These are phyloP conservation scores for Epinephelus cyanopodus DNA, from an alignment of 2,113 vertebrate species.

Conservation along the genomic window DNA sequence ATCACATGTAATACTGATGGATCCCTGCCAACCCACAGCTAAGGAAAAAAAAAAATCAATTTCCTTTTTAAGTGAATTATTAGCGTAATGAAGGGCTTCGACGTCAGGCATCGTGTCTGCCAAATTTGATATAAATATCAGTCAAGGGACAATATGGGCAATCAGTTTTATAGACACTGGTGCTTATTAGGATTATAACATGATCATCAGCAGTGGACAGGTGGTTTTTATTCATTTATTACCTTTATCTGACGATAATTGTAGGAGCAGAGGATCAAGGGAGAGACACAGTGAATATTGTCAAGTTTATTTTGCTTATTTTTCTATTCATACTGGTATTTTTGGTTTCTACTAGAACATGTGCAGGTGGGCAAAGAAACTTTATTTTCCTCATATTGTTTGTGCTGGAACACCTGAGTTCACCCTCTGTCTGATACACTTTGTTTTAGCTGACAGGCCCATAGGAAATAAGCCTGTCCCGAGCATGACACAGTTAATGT, in stretches of 20 bases:
- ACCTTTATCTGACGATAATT: background rate
- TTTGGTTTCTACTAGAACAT: too few species aligned
- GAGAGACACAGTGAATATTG: too few species aligned
- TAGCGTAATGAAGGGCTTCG: conserved; percentile 52
- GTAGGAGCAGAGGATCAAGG: background rate
- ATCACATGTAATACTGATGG: background rate
- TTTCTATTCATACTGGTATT: too few species aligned
- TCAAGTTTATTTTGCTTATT: too few species aligned
- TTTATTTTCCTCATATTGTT: too few species aligned
- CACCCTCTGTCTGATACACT: too few species aligned
- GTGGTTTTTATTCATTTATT: conserved; percentile 1
- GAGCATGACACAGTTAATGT: too few species aligned
- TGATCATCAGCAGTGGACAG: background rate
- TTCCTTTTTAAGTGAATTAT: conserved; percentile 61
- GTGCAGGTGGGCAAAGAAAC: too few species aligned
- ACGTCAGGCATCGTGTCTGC: background rate
- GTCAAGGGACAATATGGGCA: conserved; percentile 18
- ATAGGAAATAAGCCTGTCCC: too few species aligned
- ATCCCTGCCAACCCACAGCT: conserved; percentile 32
- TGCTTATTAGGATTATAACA: conserved; percentile 27
- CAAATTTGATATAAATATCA: conserved; percentile 47
- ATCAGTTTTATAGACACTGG: conserved; percentile 53
- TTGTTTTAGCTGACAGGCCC: too few species aligned
- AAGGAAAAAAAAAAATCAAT: conserved; percentile 28
- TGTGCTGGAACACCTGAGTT: too few species aligned